A percentile compares a stretch with the other conserved stretches of the same genome.
These are phyloP conservation scores for Hyposmocoma kahamanoa DNA, from an alignment of 1,140 invertebrate species.

Conservation along the genomic window DNA sequence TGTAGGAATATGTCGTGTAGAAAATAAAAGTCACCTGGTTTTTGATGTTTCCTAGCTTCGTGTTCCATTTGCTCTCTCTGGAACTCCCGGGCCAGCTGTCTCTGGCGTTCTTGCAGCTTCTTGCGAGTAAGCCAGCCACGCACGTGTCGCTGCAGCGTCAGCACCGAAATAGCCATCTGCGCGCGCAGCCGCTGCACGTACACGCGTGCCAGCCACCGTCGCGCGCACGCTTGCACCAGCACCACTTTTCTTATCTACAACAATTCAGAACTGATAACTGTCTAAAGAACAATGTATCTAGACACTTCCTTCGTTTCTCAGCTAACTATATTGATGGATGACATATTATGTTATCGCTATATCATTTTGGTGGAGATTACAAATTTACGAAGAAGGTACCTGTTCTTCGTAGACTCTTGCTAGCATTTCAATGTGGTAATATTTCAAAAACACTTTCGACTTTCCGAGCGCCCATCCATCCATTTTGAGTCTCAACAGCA, in stretches of 20 bases:
- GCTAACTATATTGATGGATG: no score
- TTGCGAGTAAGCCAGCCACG: conserved; percentile 78
- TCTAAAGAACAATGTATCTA: no score
- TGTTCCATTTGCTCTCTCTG: conserved; percentile 53
- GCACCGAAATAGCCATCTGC: conserved; percentile 77
- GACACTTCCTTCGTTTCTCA: no score
- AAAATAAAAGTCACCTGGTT: conserved; percentile 25
- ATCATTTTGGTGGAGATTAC: not conserved
- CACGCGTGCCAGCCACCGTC: conserved; percentile 81
- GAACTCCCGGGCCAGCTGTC: conserved; percentile 56
- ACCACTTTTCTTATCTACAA: conserved; percentile 79
- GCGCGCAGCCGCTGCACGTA: conserved; percentile 75
- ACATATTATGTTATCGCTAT: not conserved
- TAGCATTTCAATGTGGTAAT: conserved; percentile 89
- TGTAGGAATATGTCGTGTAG: no score
- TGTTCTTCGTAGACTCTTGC: conserved; percentile 85
- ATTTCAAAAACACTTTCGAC: conserved; percentile 91
- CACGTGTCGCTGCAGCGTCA: conserved; percentile 80
- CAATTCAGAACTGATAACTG: no score
- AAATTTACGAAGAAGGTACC: conserved; percentile 46
- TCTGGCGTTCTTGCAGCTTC: conserved; percentile 58
- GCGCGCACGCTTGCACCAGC: conserved; percentile 80
- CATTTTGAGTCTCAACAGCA: conserved; percentile 84
- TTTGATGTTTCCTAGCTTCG: conserved; percentile 56
- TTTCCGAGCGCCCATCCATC: conserved; percentile 90